phyloP scores from a whole-genome alignment of 2,113 vertebrate genomes.

The Forbesichthys agassizii region DNA sequence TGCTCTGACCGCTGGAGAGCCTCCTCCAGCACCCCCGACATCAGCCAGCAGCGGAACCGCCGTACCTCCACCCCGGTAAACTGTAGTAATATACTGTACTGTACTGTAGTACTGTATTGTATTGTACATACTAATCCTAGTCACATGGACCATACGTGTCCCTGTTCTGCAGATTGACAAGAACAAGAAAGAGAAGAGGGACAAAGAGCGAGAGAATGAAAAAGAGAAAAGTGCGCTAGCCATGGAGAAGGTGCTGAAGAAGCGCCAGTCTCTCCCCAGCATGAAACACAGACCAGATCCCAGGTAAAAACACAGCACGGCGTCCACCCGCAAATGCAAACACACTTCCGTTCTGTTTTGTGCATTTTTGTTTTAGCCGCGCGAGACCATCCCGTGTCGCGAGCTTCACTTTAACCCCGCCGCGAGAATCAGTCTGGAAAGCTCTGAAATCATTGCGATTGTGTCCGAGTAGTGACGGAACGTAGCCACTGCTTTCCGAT shows the following conservation, averaged over 20 bases:
- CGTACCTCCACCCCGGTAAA: slow-evolving; percentile 83
- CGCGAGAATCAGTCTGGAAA: too few relatives aligned
- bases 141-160: not conserved
- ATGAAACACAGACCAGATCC: slow-evolving; percentile 72
- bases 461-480: too few relatives aligned
- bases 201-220: slow-evolving; percentile 94
- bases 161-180: slow-evolving; percentile 73
- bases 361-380: not conserved
- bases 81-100: too few relatives aligned
- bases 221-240: slow-evolving; percentile 89
- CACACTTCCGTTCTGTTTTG: not conserved
- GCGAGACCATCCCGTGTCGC: too few relatives aligned
- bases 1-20: slow-evolving; percentile 83
- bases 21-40: slow-evolving; percentile 82
- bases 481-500: too few relatives aligned
- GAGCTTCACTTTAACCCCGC: too few relatives aligned
- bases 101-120: too few relatives aligned
- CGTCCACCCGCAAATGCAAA: too few relatives aligned
- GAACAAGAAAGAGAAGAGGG: slow-evolving; percentile 94
- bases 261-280: slow-evolving; percentile 85
- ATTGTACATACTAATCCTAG: too few relatives aligned
- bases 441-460: too few relatives aligned
- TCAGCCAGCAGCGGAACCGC: slow-evolving; percentile 76
- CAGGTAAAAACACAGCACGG: slow-evolving; percentile 58
- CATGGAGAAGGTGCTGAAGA: slow-evolving; percentile 87